These are phyloP conservation scores for Agrypnus murinus DNA, from an alignment of 2,888 invertebrate species.

Conservation along the genomic window DNA sequence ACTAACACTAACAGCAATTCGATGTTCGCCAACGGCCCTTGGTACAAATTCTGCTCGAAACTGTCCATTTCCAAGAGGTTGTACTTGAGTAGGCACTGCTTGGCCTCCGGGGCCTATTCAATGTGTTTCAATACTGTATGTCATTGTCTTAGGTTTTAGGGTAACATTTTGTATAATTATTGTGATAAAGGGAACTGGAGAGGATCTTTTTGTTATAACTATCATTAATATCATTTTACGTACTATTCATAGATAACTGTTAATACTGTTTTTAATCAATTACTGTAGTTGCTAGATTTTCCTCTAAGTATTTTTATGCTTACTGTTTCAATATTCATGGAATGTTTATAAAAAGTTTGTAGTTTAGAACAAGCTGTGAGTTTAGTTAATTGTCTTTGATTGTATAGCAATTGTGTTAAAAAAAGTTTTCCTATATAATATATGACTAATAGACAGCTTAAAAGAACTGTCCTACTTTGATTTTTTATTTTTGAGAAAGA, in stretches of 20 bases:
- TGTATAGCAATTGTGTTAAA: no score
- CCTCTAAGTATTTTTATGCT: conserved; percentile 7
- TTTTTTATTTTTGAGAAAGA: no score
- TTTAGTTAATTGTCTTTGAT: no score
- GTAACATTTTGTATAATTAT: conserved; percentile 29
- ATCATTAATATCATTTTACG: background rate
- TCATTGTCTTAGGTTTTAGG: conserved; percentile 48
- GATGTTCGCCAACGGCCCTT: conserved; percentile 92
- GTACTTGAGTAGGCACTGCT: conserved; percentile 91
- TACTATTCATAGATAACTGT: conserved; percentile 16
- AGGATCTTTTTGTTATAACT: background rate
- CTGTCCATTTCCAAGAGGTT: conserved; percentile 86
- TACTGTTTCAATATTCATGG: conserved; percentile 20
- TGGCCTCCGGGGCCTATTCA: conserved; percentile 91
- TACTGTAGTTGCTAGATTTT: conserved; percentile 3
- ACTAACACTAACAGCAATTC: conserved; percentile 89
- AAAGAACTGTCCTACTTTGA: no score
- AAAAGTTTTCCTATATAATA: no score
- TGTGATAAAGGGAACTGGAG: conserved; percentile 29
- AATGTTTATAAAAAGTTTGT: conserved; percentile 2
- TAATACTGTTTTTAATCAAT: conserved; percentile 20
- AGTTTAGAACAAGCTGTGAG: no score
- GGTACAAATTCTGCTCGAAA: conserved; percentile 95
- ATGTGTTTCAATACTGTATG: conserved; percentile 46
- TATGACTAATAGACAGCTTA: no score